phyloP scores from a whole-genome alignment of 1,140 invertebrate genomes.

The Lasaia peninsularis region DNA sequence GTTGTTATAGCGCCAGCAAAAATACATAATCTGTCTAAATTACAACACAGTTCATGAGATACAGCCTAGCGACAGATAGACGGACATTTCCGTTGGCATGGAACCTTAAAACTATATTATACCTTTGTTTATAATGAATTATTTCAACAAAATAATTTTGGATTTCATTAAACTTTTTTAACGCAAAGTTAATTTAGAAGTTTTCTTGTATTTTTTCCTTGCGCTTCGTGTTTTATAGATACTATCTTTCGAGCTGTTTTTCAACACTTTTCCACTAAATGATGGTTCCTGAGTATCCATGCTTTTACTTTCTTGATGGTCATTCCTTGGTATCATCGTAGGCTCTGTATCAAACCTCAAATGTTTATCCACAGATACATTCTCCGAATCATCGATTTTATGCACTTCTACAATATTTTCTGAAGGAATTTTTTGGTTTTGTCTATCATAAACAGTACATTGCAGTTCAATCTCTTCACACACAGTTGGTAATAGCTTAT shows the following conservation, averaged over 20 bases:
- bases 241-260: background rate
- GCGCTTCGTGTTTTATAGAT: background rate
- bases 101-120: no score
- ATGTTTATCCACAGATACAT: conserved; percentile 19
- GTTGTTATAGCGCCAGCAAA: no score
- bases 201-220: background rate
- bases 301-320: conserved; percentile 10
- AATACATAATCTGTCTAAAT: no score
- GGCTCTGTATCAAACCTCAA: conserved; percentile 48
- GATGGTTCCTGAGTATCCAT: background rate
- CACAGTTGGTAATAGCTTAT: background rate
- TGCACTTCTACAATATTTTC: conserved; percentile 16
- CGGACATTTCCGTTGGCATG: no score
- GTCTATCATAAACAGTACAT: conserved; percentile 36
- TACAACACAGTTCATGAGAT: no score
- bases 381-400: background rate
- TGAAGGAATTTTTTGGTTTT: conserved; percentile 13
- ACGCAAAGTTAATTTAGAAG: background rate
- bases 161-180: background rate
- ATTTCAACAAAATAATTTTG: no score
- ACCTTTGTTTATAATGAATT: no score
- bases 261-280: background rate
- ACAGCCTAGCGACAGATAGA: no score
- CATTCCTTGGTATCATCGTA: conserved; percentile 36
- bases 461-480: conserved; percentile 46